Base-by-base conservation (phyloP, 2,888 invertebrate species). In the Aethes cnicana region DNA sequence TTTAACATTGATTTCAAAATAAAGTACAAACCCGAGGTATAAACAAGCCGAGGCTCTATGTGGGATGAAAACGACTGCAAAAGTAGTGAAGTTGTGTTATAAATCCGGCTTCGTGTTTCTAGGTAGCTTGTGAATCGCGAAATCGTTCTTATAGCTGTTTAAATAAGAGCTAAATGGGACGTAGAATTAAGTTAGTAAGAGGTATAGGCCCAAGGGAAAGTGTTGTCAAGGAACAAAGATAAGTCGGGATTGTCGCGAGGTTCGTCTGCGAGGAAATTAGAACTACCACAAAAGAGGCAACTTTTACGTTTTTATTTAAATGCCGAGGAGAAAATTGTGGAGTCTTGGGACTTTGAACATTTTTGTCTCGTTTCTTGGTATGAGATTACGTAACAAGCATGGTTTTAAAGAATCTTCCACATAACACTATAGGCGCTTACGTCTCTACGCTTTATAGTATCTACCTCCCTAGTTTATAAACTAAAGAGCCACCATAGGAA, bases 161-260 rank as follows among this genome's bases (percentile, higher is more conserved):
- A 1, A 9, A 59, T 68, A 79, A 59, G 62, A 58, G 53, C 55
- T 50, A 41, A 23, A 1, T 23, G 6, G 25, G 54, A 20, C 57
- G 75, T 49, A 62, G 43, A 54, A 41, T 4, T 21, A 60, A 53
- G 41, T 62, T 69, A 67, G 69, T 64, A 57, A 62, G 54, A 64
- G 62, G 59, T 57, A 52, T 48, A 59, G 64, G 75, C 82, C 81
- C 81, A 73, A 72, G 84, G 84, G 84, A 85, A 85, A 85, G 84
- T 85, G 83, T 84, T 84, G 82, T 78, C 81, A 81, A 78, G 84
- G 76, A 81, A 86, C 84, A 82, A 78, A 78, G 85, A 85, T 85
- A 84, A 86, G 84, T 72, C 81, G 72, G 81, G 81, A 85, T 85
- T 86, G 86, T 84, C 77, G 75, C 74, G 60, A 71, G 74, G 59